Conservation (phyloP, 2,888 invertebrate genomes). For the Hoplodrina blanda region DNA sequence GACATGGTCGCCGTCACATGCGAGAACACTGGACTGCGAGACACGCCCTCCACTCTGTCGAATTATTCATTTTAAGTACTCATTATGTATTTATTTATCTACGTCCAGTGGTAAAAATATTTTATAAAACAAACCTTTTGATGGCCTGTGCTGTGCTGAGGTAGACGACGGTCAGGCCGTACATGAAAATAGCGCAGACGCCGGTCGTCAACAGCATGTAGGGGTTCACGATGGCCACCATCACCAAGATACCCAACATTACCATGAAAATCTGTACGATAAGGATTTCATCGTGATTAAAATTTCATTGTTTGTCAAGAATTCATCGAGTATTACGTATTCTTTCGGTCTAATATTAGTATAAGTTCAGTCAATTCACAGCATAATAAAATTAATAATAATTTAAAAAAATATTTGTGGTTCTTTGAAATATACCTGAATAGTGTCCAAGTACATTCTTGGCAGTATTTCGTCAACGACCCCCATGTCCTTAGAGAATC, state of each 20-base stretch:
- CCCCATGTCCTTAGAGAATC: conserved; percentile 96
- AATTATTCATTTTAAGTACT: background rate
- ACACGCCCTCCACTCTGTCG: conserved; percentile 87
- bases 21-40: conserved; percentile 95
- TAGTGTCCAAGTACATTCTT: conserved; percentile 91
- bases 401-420: background rate
- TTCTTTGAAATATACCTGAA: conserved; percentile 84
- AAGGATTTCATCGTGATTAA: too few relatives aligned
- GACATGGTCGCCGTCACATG: conserved; percentile 94
- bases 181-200: conserved; percentile 92
- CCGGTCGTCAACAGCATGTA: conserved; percentile 92
- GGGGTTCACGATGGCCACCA: conserved; percentile 93
- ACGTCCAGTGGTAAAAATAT: background rate
- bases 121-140: conserved; percentile 84
- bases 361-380: background rate
- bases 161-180: conserved; percentile 92
- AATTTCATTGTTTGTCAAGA: background rate
- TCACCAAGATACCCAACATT: conserved; percentile 92
- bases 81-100: background rate
- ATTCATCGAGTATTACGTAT: too few relatives aligned
- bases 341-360: too few relatives aligned
- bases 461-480: conserved; percentile 94
- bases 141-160: conserved; percentile 93
- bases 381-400: too few relatives aligned
- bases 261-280: conserved; percentile 91